Evolutionary conservation across 2,888 invertebrate genomes (phyloP).

Genomic region (Melinaea menophilus): DNA sequence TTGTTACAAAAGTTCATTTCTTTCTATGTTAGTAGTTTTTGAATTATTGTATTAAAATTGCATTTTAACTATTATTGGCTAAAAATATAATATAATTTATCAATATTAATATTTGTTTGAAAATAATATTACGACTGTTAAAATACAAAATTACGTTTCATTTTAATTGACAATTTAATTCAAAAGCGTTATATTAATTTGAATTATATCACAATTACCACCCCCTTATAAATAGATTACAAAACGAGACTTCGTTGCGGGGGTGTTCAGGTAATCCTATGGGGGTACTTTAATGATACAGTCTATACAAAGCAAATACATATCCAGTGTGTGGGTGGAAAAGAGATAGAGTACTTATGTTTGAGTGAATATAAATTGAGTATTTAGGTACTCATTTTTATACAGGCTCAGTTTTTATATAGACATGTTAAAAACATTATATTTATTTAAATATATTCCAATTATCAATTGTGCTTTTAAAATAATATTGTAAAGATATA

Average conservation of each 20-base stretch:
- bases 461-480: too few species aligned
- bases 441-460: too few species aligned
- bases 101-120: too few species aligned
- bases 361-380: constrained; percentile 1
- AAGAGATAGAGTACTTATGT: constrained; percentile 1
- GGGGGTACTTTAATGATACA: neutral
- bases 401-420: neutral
- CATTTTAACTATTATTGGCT: too few species aligned
- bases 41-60: too few species aligned
- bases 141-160: neutral
- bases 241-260: too few species aligned
- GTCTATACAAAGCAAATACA: neutral
- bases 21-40: too few species aligned
- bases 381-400: neutral
- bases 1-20: too few species aligned
- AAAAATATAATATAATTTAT: too few species aligned
- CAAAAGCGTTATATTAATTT: neutral
- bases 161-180: neutral
- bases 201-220: neutral
- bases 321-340: neutral
- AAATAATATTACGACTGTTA: too few species aligned
- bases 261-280: neutral
- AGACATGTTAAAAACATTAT: too few species aligned
- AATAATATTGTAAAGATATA: too few species aligned
- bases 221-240: neutral